These are phyloP conservation scores for Leucophenga maculata DNA, from an alignment of 2,888 invertebrate genomes.

Conservation along the genomic window DNA sequence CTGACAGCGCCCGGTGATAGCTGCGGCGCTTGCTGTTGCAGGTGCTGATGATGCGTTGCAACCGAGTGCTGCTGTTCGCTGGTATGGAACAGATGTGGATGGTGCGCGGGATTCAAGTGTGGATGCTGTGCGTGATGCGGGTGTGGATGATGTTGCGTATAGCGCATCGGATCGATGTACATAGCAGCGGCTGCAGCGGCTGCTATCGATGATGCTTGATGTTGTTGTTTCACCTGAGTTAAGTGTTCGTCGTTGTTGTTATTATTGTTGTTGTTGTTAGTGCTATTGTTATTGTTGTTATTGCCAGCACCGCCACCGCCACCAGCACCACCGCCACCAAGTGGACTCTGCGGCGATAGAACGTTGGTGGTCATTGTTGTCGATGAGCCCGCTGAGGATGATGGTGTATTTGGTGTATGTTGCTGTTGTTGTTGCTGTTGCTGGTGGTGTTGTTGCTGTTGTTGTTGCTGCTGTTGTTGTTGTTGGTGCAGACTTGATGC, in stretches of 20 bases:
- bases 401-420: conserved; percentile 69
- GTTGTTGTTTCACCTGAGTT: conserved; percentile 63
- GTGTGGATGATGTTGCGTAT: conserved; percentile 69
- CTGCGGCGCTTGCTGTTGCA: conserved; percentile 51
- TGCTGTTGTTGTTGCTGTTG: conserved; percentile 66
- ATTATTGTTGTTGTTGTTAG: conserved; percentile 60
- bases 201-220: conserved; percentile 70
- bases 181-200: conserved; percentile 73
- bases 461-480: conserved; percentile 64
- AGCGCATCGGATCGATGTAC: conserved; percentile 72
- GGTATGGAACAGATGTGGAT: conserved; percentile 70
- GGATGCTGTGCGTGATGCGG: conserved; percentile 72
- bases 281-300: conserved; percentile 54
- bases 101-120: conserved; percentile 70
- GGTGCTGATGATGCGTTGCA: conserved; percentile 54
- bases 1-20: conserved; percentile 66
- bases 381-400: conserved; percentile 70
- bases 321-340: conserved; percentile 62
- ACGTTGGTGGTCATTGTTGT: conserved; percentile 71
- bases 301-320: conserved; percentile 48
- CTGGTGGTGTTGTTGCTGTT: conserved; percentile 67
- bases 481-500: conserved; percentile 70
- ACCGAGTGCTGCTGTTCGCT: conserved; percentile 65
- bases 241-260: conserved; percentile 58
- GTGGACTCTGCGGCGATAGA: conserved; percentile 71